These are phyloP conservation scores for Caenorhabditis sp. DNA, from an alignment of 2,888 invertebrate species.

Conservation along the genomic window DNA sequence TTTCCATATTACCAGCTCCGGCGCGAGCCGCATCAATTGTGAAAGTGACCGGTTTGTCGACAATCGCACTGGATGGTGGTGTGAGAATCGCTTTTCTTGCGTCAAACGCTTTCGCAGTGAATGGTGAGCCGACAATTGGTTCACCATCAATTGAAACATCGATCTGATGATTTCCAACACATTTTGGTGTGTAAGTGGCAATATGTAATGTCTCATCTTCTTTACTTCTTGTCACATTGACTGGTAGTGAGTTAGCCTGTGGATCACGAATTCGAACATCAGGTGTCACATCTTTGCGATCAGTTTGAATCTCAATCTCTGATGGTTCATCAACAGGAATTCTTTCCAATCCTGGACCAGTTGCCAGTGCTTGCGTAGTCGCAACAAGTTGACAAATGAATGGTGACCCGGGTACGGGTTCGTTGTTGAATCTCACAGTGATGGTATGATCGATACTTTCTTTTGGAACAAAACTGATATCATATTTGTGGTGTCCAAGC, in stretches of 20 bases:
- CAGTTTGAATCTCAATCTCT: slow-evolving; percentile 71
- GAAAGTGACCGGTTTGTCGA: slow-evolving; percentile 91
- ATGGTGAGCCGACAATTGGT: slow-evolving; percentile 71
- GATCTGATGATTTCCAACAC: slow-evolving; percentile 76
- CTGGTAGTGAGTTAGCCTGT: slow-evolving; percentile 56
- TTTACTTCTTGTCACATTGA: slow-evolving; percentile 48
- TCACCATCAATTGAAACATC: slow-evolving; percentile 58
- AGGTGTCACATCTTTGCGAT: slow-evolving; percentile 41
- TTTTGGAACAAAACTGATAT: slow-evolving; percentile 69
- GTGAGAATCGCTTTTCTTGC: slow-evolving; percentile 92
- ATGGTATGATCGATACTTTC: slow-evolving; percentile 67
- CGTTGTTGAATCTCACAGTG: slow-evolving; percentile 72
- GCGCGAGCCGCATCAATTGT: slow-evolving; percentile 81
- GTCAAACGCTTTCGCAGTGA: slow-evolving; percentile 77
- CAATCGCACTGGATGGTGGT: slow-evolving; percentile 82
- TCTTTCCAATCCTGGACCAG: slow-evolving; percentile 79
- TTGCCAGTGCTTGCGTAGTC: slow-evolving; percentile 77
- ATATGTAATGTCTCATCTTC: slow-evolving; percentile 52
- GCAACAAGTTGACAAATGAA: slow-evolving; percentile 86
- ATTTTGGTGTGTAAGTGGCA: slow-evolving; percentile 81
- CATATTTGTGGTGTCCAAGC: slow-evolving; percentile 80
- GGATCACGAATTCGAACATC: slow-evolving; percentile 59
- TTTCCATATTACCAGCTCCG: slow-evolving; percentile 94
- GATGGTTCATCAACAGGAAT: slow-evolving; percentile 78
- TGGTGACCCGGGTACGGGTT: slow-evolving; percentile 84